Conservation (phyloP, 2,113 vertebrate genomes). For the Drymodes brunneopygia region DNA sequence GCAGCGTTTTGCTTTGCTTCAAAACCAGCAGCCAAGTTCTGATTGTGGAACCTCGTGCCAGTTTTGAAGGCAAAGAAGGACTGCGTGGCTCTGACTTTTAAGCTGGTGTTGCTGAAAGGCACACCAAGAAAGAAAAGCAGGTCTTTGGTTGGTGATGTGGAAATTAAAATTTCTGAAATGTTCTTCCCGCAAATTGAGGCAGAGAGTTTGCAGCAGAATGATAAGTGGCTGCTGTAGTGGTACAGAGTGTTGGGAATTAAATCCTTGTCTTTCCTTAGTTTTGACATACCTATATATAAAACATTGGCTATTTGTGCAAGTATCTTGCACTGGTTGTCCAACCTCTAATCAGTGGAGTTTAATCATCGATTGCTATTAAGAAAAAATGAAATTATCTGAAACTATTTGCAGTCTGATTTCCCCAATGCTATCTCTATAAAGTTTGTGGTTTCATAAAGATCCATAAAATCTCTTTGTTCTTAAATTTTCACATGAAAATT, state of each 20-base stretch:
- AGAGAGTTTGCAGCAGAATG: background rate
- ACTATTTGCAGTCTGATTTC: background rate
- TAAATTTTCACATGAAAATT: background rate
- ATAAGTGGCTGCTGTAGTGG: background rate
- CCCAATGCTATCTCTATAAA: background rate
- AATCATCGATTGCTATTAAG: background rate
- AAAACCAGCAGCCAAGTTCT: background rate
- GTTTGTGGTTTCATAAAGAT: background rate
- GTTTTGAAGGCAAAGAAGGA: background rate
- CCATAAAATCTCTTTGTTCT: background rate
- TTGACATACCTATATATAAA: background rate
- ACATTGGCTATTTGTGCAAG: background rate
- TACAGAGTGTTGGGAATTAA: background rate
- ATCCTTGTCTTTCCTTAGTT: background rate
- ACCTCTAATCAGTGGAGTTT: background rate
- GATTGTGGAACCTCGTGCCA: background rate
- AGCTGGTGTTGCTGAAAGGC: background rate
- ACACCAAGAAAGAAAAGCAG: background rate
- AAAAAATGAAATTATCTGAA: background rate
- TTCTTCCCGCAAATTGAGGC: background rate
- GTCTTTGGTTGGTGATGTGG: constrained; percentile 19
- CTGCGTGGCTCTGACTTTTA: background rate
- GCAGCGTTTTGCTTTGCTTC: background rate
- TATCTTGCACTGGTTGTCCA: background rate
- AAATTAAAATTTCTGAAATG: background rate